Evolutionary conservation across 1,140 invertebrate genomes (phyloP).

Genomic region (Heliconius hermathena): DNA sequence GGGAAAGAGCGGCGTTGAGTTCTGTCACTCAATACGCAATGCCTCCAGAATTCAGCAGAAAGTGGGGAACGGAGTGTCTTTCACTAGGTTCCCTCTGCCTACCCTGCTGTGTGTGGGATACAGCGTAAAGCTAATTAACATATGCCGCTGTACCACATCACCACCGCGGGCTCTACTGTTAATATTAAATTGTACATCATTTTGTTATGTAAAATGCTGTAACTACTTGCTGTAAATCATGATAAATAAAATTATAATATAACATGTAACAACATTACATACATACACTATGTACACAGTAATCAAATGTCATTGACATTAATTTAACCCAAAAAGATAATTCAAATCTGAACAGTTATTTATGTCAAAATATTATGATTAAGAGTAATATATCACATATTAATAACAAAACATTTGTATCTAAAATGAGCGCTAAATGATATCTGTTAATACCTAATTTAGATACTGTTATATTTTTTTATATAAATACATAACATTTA

Average conservation of each 20-base stretch:
- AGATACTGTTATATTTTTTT: background rate
- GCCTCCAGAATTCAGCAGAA: too few species aligned
- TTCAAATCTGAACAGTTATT: conserved; percentile 8
- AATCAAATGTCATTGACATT: conserved; percentile 24
- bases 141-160: too few species aligned
- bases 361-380: conserved; percentile 15
- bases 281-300: background rate
- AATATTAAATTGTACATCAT: too few species aligned
- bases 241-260: background rate
- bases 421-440: background rate
- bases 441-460: background rate
- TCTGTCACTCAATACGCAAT: too few species aligned
- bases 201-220: background rate
- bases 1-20: too few species aligned
- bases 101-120: too few species aligned
- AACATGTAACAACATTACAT: background rate
- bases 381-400: background rate
- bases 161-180: too few species aligned
- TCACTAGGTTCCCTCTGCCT: too few species aligned
- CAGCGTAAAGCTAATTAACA: too few species aligned
- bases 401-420: conserved; percentile 2
- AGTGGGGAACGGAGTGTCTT: too few species aligned
- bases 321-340: conserved; percentile 17
- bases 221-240: background rate
- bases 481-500: too few species aligned